These are phyloP conservation scores for Encarsia formosa DNA, from an alignment of 2,888 invertebrate species.

Conservation along the genomic window DNA sequence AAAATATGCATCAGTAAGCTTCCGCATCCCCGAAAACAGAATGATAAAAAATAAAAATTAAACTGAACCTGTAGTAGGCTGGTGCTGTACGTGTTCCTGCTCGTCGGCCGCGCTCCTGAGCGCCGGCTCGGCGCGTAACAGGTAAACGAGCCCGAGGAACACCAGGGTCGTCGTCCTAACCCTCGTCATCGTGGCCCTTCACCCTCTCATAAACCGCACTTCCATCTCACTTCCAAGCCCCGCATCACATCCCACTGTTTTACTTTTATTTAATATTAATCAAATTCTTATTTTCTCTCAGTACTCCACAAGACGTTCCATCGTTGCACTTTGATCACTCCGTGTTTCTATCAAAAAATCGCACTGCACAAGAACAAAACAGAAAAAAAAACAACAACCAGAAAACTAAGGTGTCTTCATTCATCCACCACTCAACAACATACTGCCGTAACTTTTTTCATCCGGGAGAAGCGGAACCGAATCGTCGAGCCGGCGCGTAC, in stretches of 20 bases:
- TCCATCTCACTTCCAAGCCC: neutral
- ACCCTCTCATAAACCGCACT: neutral
- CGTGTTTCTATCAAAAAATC: too few relatives aligned
- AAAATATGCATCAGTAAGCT: too few relatives aligned
- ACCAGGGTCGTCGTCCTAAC: constrained; percentile 20
- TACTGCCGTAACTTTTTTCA: neutral
- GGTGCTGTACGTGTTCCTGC: constrained; percentile 15
- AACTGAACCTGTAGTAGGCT: constrained; percentile 16
- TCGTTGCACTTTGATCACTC: too few relatives aligned
- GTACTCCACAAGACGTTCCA: too few relatives aligned
- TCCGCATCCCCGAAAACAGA: too few relatives aligned
- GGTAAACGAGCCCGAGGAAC: constrained; percentile 41
- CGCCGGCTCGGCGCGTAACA: constrained; percentile 41
- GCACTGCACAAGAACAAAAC: too few relatives aligned
- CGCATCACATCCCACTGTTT: too few relatives aligned
- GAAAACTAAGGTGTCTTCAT: neutral
- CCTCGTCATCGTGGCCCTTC: neutral
- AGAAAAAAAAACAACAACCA: too few relatives aligned
- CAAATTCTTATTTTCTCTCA: too few relatives aligned
- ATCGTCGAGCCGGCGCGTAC: constrained; percentile 1
- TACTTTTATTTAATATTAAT: too few relatives aligned
- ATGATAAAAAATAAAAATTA: neutral
- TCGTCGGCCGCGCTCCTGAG: constrained; percentile 9
- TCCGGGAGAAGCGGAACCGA: neutral
- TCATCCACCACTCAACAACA: neutral